Base-by-base conservation (phyloP, 2,888 invertebrate genomes). In the Ophion ellenae region DNA sequence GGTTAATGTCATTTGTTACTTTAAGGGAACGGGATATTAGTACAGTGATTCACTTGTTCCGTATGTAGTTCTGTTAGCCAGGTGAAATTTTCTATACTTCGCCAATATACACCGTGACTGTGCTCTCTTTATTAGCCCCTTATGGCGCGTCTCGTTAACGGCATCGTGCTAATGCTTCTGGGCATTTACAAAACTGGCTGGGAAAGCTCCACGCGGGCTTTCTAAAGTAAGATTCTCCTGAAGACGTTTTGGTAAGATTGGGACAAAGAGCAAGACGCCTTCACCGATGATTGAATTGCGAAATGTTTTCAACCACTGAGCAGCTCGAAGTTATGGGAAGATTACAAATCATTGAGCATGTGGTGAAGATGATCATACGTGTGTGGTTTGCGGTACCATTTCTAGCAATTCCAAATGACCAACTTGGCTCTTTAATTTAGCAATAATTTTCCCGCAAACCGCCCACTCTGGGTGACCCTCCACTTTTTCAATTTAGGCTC, bases 101-200 rank as follows among this genome's bases (percentile, higher is more conserved):
- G 20, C 40, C 64, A 64, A 53, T 53, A 53, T 53, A n/a, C 61
- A 59, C 64, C 20, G 47, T 40, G 20, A 59, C 66, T 45, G 57
- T 40, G 32, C 70, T 85, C 78, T 47, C 59, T 75, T 73, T 64
- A 70, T 76, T 67, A 76, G 28, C 83, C 73, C 53, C 57, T 73
- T 83, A 79, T 67, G 76, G 84, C 47, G 53, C 59, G 76, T 73
- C 80, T 85, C 83, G 73, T 83, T 85, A 85, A 80, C 85, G 83
- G 79, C 80, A 71, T 77, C 63, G 71, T 64, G 80, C 80, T 79
- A 85, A 85, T 76, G 76, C 73, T 71, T 69, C 80, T 57, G 57
- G 82, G 69, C 67, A 76, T 79, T 80, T 40, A 67, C 76, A 67
- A 83, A 76, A 59, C 69, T 67, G 63, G 24, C 28, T n/a, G 63